Conservation (phyloP, 2,797 vertebrate genomes). For the Coccyzus lansbergi region DNA sequence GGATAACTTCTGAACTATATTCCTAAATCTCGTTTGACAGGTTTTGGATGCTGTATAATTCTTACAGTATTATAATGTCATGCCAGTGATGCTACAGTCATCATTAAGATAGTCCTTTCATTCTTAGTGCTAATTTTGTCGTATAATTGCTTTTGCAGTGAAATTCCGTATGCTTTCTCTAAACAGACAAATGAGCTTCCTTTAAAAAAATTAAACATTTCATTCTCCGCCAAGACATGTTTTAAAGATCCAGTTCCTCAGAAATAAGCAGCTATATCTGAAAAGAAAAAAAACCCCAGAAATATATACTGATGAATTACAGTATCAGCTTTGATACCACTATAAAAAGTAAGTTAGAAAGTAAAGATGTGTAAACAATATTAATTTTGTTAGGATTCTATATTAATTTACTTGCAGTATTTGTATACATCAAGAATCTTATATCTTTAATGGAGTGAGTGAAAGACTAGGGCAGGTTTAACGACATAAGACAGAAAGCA, state of each 20-base stretch:
- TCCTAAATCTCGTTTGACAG: constrained; percentile 81
- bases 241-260: constrained; percentile 2
- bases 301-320: not conserved
- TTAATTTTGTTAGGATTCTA: not conserved
- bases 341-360: not conserved
- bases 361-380: not conserved
- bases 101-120: constrained; percentile 43
- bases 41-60: constrained; percentile 77
- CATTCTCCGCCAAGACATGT: constrained; percentile 8
- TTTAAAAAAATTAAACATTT: constrained; percentile 34
- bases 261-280: not conserved
- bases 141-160: constrained; percentile 43
- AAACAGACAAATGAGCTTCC: constrained; percentile 28
- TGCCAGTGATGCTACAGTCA: constrained; percentile 14
- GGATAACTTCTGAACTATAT: constrained; percentile 77
- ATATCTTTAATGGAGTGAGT: not conserved
- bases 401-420: not conserved
- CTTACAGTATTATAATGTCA: constrained; percentile 69
- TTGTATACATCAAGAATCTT: not conserved
- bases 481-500: not conserved
- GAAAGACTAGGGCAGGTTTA: not conserved
- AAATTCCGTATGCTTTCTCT: constrained; percentile 17
- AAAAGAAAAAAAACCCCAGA: not conserved
- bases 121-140: constrained; percentile 37
- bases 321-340: not conserved